Percentiles rank a stretch among this genome's conserved stretches.
Conservation (phyloP, 37 sponge, comb jelly and placozoan species). For the Beroe forskalii region DNA sequence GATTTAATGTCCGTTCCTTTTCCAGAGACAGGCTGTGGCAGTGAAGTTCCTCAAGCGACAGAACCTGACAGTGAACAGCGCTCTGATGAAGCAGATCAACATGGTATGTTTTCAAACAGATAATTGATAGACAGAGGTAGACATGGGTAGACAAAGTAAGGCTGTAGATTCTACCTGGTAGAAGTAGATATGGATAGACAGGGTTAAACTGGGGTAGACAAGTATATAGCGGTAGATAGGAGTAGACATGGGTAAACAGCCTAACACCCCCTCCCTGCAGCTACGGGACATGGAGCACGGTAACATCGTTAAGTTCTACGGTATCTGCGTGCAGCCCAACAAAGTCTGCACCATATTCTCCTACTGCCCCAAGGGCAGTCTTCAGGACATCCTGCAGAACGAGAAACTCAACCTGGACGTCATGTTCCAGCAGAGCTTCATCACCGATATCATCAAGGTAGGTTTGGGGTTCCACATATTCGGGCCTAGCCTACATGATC, state of each 20-base stretch:
- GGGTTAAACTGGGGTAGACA: no score
- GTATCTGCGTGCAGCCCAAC: not conserved
- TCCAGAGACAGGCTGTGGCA: constrained; percentile 44
- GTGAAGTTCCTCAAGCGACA: constrained; percentile 46
- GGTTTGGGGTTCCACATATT: not conserved
- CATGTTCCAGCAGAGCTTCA: constrained; percentile 63
- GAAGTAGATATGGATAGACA: no score
- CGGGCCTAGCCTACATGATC: no score
- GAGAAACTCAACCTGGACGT: constrained; percentile 65
- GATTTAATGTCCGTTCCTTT: no score
- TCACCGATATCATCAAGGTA: constrained; percentile 66
- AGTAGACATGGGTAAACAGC: no score
- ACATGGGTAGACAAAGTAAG: no score
- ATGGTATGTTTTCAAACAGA: no score
- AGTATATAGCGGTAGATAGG: no score
- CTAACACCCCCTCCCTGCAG: not conserved
- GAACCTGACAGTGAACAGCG: constrained; percentile 31
- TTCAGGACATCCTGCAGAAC: constrained; percentile 65
- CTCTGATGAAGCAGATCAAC: constrained; percentile 36
- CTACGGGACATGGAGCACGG: constrained; percentile 62
- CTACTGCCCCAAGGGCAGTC: constrained; percentile 51
- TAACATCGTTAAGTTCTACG: constrained; percentile 55
- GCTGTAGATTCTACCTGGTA: no score
- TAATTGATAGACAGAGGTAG: no score
- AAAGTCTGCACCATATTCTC: constrained; percentile 26